Evolutionary conservation across 2,113 vertebrate genomes (phyloP).

Genomic region (Egretta garzetta): DNA sequence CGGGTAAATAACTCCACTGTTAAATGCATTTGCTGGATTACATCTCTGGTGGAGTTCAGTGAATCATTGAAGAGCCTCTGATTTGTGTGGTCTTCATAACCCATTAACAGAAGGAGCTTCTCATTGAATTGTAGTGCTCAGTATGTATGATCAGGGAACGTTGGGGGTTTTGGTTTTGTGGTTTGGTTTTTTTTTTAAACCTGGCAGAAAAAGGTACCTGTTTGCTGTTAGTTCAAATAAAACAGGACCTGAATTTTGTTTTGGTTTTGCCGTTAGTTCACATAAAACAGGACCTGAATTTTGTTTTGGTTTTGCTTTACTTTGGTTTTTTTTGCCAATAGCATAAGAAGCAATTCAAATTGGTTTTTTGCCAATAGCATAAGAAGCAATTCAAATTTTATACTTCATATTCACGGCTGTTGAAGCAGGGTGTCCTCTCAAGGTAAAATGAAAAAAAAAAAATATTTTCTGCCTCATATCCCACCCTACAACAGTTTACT

Average conservation of each 20-base stretch:
- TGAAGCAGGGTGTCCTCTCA: neutral
- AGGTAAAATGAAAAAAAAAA: neutral
- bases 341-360: neutral
- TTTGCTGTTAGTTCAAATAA: neutral
- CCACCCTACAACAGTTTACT: neutral
- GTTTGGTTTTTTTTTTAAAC: neutral
- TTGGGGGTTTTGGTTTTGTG: neutral
- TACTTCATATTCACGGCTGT: neutral
- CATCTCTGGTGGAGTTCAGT: neutral
- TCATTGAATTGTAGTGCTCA: neutral
- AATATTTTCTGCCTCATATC: conserved; percentile 1
- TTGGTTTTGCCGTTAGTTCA: neutral
- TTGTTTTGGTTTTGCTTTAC: neutral
- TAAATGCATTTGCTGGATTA: neutral
- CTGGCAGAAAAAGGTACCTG: neutral
- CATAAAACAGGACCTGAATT: neutral
- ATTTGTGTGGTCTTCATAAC: neutral
- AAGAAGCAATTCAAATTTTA: neutral
- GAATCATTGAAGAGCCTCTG: neutral
- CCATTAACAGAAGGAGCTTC: neutral
- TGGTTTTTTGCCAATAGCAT: too few species aligned
- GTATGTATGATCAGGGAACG: neutral
- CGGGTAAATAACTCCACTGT: neutral
- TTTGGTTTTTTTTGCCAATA: neutral
- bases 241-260: neutral